Percentiles rank a stretch among this genome's conserved stretches.
These are phyloP conservation scores for Bibio marci DNA, from an alignment of 2,888 invertebrate genomes.

Conservation along the genomic window DNA sequence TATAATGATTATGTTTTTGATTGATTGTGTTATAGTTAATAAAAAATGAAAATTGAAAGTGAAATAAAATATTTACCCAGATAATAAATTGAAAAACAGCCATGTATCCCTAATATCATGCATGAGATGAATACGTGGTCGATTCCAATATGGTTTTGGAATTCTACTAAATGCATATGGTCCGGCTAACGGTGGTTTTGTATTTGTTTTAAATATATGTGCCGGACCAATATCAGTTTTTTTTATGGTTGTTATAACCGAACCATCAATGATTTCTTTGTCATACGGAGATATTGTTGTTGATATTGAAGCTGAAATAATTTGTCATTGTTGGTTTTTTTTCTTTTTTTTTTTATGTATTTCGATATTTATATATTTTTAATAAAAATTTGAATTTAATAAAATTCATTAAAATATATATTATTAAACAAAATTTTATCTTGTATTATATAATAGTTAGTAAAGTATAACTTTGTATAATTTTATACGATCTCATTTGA, in stretches of 20 bases:
- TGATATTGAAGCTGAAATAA: not conserved
- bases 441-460: too few relatives aligned
- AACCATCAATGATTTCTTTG: conserved; percentile 1
- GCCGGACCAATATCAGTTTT: conserved; percentile 30
- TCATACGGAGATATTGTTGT: conserved; percentile 2
- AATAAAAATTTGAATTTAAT: too few relatives aligned
- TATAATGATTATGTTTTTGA: too few relatives aligned
- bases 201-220: conserved; percentile 37
- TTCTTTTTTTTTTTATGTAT: too few relatives aligned
- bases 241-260: conserved; percentile 5
- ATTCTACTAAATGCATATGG: conserved; percentile 82
- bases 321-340: too few relatives aligned
- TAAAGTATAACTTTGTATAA: too few relatives aligned
- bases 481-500: too few relatives aligned
- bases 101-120: conserved; percentile 58
- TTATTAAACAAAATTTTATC: too few relatives aligned
- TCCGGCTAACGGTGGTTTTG: conserved; percentile 66
- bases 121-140: conserved; percentile 64
- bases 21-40: too few relatives aligned
- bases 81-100: conserved; percentile 68
- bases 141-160: conserved; percentile 63
- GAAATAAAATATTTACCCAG: conserved; percentile 48
- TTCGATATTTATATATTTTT: too few relatives aligned
- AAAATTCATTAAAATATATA: too few relatives aligned
- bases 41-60: too few relatives aligned